A percentile compares a stretch with the other conserved stretches of the same genome.
These are phyloP conservation scores for Macrosoma leucophasiata DNA, from an alignment of 2,888 invertebrate species.

Conservation along the genomic window DNA sequence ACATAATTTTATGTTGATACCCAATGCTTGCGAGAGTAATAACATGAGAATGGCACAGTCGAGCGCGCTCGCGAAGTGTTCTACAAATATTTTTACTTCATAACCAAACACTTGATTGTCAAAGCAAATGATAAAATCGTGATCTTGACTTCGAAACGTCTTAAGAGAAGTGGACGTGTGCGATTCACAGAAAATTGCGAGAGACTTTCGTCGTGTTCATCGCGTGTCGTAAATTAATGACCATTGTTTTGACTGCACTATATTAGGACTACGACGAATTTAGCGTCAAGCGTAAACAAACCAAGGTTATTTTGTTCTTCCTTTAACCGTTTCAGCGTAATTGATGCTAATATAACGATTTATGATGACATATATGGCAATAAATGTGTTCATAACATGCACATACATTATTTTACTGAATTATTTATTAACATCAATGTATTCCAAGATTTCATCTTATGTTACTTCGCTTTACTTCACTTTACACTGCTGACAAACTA, in stretches of 20 bases:
- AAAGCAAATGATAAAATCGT: constrained; percentile 30
- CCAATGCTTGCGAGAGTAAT: constrained; percentile 38
- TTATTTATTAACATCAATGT: not conserved
- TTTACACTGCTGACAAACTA: constrained; percentile 4
- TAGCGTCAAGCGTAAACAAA: constrained; percentile 21
- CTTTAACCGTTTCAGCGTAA: constrained; percentile 8
- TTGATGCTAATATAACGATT: constrained; percentile 1
- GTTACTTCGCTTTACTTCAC: constrained; percentile 7
- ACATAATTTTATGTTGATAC: constrained; percentile 33
- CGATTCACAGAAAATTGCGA: too few relatives aligned
- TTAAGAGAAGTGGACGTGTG: constrained; percentile 16
- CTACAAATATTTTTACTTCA: constrained; percentile 49
- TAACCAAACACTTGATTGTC: constrained; percentile 36
- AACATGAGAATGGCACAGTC: constrained; percentile 43
- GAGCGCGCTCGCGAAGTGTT: constrained; percentile 40
- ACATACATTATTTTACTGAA: not conserved
- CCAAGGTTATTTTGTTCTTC: constrained; percentile 25
- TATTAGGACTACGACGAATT: constrained; percentile 31
- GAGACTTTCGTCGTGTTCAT: constrained; percentile 24
- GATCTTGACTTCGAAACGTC: constrained; percentile 31
- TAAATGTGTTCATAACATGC: not conserved
- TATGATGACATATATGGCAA: constrained; percentile 1
- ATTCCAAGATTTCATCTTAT: constrained; percentile 6
- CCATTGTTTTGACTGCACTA: constrained; percentile 30
- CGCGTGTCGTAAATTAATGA: constrained; percentile 24